Evolutionary conservation across 2,113 vertebrate genomes (phyloP).

Genomic region (Chitala chitala): DNA sequence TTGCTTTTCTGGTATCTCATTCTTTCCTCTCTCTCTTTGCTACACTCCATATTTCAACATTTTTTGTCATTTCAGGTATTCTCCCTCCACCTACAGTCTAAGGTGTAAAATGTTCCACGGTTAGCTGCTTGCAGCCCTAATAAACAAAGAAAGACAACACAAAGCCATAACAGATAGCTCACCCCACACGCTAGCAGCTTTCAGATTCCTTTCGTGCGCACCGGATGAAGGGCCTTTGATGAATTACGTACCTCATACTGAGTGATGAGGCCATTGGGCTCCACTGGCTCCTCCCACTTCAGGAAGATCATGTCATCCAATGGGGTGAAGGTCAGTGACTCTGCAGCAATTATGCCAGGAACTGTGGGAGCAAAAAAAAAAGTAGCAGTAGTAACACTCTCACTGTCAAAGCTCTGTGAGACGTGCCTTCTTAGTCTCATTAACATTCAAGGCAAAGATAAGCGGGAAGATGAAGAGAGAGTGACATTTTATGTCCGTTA

Average conservation of each 20-base stretch:
- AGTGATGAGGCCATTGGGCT: conserved; percentile 88
- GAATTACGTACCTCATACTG: conserved; percentile 80
- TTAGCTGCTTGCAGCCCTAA: neutral
- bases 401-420: conserved; percentile 1
- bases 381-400: neutral
- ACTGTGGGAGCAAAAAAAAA: conserved; percentile 54
- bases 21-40: neutral
- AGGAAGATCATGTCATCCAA: conserved; percentile 93
- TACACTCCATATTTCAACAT: neutral
- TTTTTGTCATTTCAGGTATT: neutral
- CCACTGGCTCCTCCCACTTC: conserved; percentile 91
- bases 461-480: neutral
- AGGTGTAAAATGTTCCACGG: neutral
- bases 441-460: neutral
- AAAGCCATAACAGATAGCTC: neutral
- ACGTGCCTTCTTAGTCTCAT: conserved; percentile 13
- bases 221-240: neutral
- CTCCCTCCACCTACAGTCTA: neutral
- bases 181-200: neutral
- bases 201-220: neutral
- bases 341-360: conserved; percentile 81
- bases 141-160: neutral
- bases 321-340: conserved; percentile 84
- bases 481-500: neutral
- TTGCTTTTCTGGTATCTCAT: neutral